These are phyloP conservation scores for Actias luna DNA, from an alignment of 2,888 invertebrate genomes.

Conservation along the genomic window DNA sequence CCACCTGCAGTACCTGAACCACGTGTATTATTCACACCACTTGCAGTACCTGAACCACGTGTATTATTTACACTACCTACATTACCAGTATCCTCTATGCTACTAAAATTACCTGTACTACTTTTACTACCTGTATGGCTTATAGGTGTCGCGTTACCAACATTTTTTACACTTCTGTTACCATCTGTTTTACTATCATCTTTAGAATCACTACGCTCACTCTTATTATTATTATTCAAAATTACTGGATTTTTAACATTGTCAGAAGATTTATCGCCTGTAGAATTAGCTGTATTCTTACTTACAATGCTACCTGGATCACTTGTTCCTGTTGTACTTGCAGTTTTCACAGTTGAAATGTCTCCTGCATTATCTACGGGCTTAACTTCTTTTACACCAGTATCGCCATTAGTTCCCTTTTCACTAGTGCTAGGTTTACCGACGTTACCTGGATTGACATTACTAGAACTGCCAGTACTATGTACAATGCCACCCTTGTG, in stretches of 20 bases:
- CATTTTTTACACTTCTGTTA: background rate
- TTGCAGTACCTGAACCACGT: background rate
- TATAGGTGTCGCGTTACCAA: slow-evolving; percentile 19
- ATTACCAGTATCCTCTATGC: background rate
- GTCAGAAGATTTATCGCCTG: too few relatives aligned
- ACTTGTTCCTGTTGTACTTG: background rate
- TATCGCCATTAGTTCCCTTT: background rate
- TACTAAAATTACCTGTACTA: slow-evolving; percentile 22
- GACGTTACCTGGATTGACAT: background rate
- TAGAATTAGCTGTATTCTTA: background rate
- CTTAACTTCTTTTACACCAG: background rate
- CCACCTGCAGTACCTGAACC: background rate
- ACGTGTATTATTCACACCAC: slow-evolving; percentile 2
- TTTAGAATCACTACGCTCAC: background rate
- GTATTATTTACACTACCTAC: background rate
- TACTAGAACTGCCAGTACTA: background rate
- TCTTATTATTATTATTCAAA: too few relatives aligned
- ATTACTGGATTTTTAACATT: too few relatives aligned
- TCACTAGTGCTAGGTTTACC: background rate
- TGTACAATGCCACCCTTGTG: background rate
- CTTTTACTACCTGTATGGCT: slow-evolving; percentile 13
- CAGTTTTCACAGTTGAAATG: background rate
- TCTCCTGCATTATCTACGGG: background rate
- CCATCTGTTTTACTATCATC: slow-evolving; percentile 7
- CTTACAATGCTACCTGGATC: background rate